Base-by-base conservation (phyloP, 2,113 vertebrate species). In the Pelobates fuscus region DNA sequence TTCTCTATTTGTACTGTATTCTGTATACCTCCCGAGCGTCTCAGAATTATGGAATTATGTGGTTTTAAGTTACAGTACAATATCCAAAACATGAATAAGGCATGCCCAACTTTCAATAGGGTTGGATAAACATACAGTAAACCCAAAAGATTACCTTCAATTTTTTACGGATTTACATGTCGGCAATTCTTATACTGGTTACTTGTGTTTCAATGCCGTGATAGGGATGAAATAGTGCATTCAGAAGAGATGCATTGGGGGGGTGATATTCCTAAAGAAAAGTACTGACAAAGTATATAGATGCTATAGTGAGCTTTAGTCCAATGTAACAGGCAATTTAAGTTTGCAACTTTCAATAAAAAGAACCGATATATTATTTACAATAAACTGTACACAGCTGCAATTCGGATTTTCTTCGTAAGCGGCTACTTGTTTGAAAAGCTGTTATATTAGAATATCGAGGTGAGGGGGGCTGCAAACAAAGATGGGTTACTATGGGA, bases 281-380 rank as follows among this genome's bases (percentile, higher is more conserved):
- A 52, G 70, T 63, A 63, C 59, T 32, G 26, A 62, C 58, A 52
- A 63, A 49, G 37, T 52, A 63, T 61, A 61, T 59, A 12, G 69
- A 21, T 71, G 57, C 27, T 46, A 26, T 46, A 60, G 18, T 70
- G 18, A 30, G 23, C 24, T 37, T 69, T 59, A 70, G 67, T 92
- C 92, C 92, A 91, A 91, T 88, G 83, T 92, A 94, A 95, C 93
- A 95, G 88, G 91, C 92, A 81, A 82, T 80, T 89, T 88, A 10
- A n/a, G 49, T 86, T 78, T 92, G 89, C 83, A 86, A 85, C 85
- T 90, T 87, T 88, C 91, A 90, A 93, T 95, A 95, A 96, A 97
- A 98, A 96, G 94, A 57, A 92, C 92, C 87, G 74, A 92, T 91
- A 86, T 83, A 91, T 44, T 98, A 97, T 99, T 93, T 98, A 98